These are phyloP conservation scores for Laspeyria flexula DNA, from an alignment of 2,888 invertebrate genomes.

Conservation along the genomic window DNA sequence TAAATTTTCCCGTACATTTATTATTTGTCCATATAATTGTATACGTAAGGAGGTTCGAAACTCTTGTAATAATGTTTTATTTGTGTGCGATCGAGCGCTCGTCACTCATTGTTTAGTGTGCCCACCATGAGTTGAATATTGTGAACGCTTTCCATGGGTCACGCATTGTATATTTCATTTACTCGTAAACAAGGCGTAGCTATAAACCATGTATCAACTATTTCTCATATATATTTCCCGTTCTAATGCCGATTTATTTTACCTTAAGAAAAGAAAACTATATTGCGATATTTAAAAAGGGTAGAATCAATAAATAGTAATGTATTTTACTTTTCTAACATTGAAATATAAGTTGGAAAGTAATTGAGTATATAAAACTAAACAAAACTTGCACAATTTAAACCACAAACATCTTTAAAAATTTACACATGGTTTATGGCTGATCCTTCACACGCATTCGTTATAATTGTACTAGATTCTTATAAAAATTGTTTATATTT, in stretches of 20 bases:
- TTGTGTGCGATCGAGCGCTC: conserved; percentile 11
- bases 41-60: conserved; percentile 5
- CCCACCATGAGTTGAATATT: conserved; percentile 11
- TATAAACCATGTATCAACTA: conserved; percentile 1
- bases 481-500: conserved; percentile 32
- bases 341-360: no score
- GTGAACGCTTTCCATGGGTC: conserved; percentile 27
- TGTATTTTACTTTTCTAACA: no score
- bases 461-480: conserved; percentile 28
- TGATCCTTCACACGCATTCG: conserved; percentile 3
- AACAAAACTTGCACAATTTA: no score
- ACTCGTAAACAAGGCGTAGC: conserved; percentile 12
- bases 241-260: no score
- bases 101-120: conserved; percentile 6
- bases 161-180: conserved; percentile 30
- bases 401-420: no score
- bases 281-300: no score
- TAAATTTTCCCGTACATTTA: no score
- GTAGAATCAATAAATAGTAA: no score
- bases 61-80: conserved; percentile 3
- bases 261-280: no score
- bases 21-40: not conserved
- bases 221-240: not conserved
- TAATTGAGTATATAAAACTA: no score
- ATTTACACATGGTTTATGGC: conserved; percentile 12